Conservation (phyloP, 1,140 invertebrate species). For the Copidosoma floridanum region DNA sequence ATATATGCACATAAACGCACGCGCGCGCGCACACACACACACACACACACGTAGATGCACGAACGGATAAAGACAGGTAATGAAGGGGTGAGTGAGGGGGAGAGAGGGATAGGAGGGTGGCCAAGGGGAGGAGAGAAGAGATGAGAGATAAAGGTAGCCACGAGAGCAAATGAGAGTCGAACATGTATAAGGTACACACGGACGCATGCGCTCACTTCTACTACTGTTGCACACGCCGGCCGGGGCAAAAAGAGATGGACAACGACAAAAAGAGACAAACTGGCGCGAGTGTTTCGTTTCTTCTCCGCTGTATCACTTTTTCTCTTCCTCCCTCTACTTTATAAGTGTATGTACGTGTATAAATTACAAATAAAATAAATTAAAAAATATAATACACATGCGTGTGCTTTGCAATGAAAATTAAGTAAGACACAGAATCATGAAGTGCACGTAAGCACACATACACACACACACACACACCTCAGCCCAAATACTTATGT, state of each 20-base stretch:
- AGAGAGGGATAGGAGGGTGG: neutral
- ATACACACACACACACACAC: conserved; percentile 28
- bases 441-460: neutral
- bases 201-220: neutral
- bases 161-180: neutral
- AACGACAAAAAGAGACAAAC: no score
- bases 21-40: neutral
- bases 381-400: no score
- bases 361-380: no score
- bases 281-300: no score
- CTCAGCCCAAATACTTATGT: no score
- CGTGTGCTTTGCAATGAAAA: no score
- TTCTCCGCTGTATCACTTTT: no score
- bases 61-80: conserved; percentile 18
- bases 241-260: conserved; percentile 12
- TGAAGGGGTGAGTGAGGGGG: conserved; percentile 11
- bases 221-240: no score
- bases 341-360: no score
- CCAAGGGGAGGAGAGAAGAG: neutral
- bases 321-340: no score
- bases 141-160: conserved; percentile 3
- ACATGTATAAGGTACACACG: no score
- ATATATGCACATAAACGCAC: neutral
- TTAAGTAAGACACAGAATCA: no score
- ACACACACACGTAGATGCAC: neutral